Conservation (phyloP, 2,113 vertebrate genomes). For the Macaca mulatta region DNA sequence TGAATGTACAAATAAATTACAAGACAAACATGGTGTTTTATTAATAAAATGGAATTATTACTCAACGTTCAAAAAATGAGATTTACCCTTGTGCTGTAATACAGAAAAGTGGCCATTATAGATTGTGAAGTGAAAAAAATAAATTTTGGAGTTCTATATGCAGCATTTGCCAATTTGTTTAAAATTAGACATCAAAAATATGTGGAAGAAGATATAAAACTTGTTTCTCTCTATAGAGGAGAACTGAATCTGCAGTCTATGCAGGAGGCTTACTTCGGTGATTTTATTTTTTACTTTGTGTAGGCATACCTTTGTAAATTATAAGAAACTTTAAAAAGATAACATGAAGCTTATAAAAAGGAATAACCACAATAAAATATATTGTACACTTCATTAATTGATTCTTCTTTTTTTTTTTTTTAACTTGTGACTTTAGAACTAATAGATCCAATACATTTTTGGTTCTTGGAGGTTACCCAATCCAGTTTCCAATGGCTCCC, state of each 20-base stretch:
- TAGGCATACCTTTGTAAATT: neutral
- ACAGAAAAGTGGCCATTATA: neutral
- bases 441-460: neutral
- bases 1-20: slow-evolving; percentile 5
- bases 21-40: neutral
- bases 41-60: neutral
- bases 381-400: neutral
- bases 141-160: neutral
- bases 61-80: neutral
- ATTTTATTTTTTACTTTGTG: neutral
- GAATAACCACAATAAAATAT: neutral
- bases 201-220: neutral
- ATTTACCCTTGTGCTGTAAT: neutral
- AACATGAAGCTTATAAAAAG: neutral
- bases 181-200: neutral
- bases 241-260: neutral
- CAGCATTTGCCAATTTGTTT: neutral
- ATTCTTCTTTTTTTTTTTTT: neutral
- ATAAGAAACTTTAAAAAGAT: neutral
- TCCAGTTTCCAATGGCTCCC: neutral
- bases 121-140: neutral
- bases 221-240: neutral
- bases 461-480: neutral
- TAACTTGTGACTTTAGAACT: neutral
- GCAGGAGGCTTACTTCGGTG: neutral